phyloP scores from a whole-genome alignment of 2,888 invertebrate species.

The Rhimphoctona megacephalus region DNA sequence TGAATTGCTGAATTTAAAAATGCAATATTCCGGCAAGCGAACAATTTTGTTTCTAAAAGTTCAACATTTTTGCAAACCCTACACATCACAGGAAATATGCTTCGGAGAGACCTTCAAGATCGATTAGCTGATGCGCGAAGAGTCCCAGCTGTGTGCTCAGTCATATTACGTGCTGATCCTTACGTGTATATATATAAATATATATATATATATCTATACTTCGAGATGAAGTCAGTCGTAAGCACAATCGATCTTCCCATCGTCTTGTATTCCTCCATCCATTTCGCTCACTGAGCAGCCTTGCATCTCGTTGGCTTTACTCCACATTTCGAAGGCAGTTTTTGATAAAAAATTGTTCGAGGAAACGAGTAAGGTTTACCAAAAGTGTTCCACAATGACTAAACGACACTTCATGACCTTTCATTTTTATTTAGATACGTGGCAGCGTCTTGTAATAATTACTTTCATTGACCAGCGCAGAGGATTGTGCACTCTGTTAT shows the following conservation, averaged over 20 bases:
- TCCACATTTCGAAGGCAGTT: slow-evolving; percentile 17
- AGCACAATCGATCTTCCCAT: slow-evolving; percentile 58
- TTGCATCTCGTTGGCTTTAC: slow-evolving; percentile 15
- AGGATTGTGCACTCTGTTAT: background rate
- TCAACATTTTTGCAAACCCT: background rate
- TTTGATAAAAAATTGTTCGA: slow-evolving; percentile 13
- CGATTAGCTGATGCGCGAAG: slow-evolving; percentile 23
- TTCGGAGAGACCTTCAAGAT: background rate
- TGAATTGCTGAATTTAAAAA: background rate
- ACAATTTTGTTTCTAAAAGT: background rate
- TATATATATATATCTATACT: background rate
- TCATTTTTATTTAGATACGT: no score
- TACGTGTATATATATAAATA: background rate
- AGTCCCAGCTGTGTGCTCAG: slow-evolving; percentile 27
- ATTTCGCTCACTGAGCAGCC: slow-evolving; percentile 10
- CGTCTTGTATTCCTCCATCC: slow-evolving; percentile 36
- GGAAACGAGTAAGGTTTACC: background rate
- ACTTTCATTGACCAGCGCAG: background rate
- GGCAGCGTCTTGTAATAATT: no score
- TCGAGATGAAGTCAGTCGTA: slow-evolving; percentile 47
- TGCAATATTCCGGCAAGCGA: background rate
- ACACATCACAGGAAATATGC: background rate
- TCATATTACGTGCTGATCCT: background rate
- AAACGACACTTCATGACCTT: background rate
- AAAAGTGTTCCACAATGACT: background rate